Evolutionary conservation across 2,113 vertebrate genomes (phyloP), one percentile per base, ranked within the genome.

Genomic region (Atrichornis clamosus): DNA sequence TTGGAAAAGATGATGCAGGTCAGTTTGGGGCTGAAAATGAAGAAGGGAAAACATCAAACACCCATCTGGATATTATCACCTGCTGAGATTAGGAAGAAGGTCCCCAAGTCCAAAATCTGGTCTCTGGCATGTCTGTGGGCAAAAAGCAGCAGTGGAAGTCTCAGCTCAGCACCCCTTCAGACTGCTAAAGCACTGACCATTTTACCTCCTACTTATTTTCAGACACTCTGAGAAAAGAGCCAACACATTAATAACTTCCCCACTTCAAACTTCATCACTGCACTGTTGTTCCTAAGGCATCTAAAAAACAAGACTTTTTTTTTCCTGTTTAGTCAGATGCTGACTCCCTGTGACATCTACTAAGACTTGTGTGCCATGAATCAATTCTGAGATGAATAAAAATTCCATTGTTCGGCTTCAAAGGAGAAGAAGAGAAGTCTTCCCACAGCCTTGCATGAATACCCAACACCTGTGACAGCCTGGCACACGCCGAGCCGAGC

Each of bases 251-350:
- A 35, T 22, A 82, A 35, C 49, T 84, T 65, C 69, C 75, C 73
- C 0, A 2, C 42, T 74, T 78, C 50, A 73, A 83, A 62, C 56
- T 33, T 7, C 9, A 49, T 33, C 92, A 41, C 50, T 11, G 50
- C 27, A 30, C 1, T 74, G 39, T 12, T 91, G 56, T 15, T 89
- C 69, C 74, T 64, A 53, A 90, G 41, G 8, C 6, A 2, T 70
- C 76, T 47, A 62, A 69, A 88, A 83, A 5, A 33, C 10, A 59
- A 41, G 13, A 44, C 27, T 27, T 16, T 26, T 73, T 23, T 27
- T 37, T 81, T 78, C 39, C 58, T 78, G 49, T 85, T 93, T 87
- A 91, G 88, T 94, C 79, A 92, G 84, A 95, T 13, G 52, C 76
- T 79, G 69, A 95, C 69, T 81, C 64, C 70, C 79, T 58, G 56